Evolutionary conservation across 30 jellyfish, hydroid and myxozoan genomes (phyloP).

Genomic region (Mastigias papua): DNA sequence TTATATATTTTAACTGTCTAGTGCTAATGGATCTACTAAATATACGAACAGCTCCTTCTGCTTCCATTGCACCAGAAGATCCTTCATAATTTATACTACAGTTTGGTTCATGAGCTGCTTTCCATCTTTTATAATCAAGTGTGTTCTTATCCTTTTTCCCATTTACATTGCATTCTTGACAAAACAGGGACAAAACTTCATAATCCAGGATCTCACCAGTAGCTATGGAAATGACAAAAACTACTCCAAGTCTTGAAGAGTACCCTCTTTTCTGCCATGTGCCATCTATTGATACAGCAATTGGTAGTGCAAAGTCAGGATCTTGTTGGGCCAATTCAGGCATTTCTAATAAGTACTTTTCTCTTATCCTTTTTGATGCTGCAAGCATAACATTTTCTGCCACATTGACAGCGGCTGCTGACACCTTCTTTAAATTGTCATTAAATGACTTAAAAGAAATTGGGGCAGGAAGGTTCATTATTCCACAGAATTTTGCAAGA

Average conservation of each 20-base stretch:
- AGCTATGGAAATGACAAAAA: background rate
- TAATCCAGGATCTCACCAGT: too few species aligned
- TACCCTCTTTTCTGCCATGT: background rate
- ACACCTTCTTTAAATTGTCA: too few species aligned
- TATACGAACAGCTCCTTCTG: background rate
- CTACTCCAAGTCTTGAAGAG: background rate
- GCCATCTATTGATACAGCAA: background rate
- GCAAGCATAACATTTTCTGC: too few species aligned
- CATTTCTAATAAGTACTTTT: too few species aligned
- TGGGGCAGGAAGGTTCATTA: too few species aligned
- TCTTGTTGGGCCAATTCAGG: too few species aligned
- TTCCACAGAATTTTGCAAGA: too few species aligned
- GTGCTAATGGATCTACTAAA: background rate
- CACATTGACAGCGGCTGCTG: too few species aligned
- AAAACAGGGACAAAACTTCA: too few species aligned
- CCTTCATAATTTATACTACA: background rate
- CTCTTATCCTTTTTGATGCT: too few species aligned
- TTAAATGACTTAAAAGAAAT: too few species aligned
- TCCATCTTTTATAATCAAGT: background rate
- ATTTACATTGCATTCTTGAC: background rate
- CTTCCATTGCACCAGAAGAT: constrained; percentile 8
- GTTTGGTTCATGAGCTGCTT: background rate
- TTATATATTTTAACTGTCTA: background rate
- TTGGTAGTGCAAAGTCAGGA: too few species aligned
- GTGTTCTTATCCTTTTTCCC: background rate